phyloP scores from a whole-genome alignment of 2,113 vertebrate species.

The Istiophorus platypterus region DNA sequence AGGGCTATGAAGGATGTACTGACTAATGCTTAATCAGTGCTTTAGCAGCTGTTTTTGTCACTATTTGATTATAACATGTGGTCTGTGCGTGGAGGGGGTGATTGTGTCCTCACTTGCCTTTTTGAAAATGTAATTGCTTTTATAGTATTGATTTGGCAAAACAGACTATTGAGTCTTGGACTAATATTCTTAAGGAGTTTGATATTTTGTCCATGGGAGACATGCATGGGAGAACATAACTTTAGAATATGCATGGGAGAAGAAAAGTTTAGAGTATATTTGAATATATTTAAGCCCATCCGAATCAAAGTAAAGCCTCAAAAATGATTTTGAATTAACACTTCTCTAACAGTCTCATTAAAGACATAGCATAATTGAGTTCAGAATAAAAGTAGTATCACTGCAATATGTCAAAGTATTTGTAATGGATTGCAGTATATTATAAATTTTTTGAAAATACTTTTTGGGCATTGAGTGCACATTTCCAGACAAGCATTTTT shows the following conservation, averaged over 20 bases:
- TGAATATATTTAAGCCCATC: neutral
- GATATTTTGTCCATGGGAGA: constrained; percentile 15
- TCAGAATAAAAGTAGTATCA: neutral
- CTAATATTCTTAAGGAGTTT: neutral
- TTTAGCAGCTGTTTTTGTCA: constrained; percentile 67
- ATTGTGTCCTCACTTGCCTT: constrained; percentile 25
- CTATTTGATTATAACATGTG: constrained; percentile 52
- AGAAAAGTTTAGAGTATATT: neutral
- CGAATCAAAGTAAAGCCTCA: neutral
- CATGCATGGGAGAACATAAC: neutral
- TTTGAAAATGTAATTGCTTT: constrained; percentile 49
- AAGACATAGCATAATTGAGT: neutral
- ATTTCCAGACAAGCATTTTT: too few relatives aligned
- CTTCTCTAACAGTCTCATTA: neutral
- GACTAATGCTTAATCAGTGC: constrained; percentile 68
- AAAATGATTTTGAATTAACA: neutral
- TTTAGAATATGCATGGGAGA: neutral
- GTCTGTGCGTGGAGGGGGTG: neutral
- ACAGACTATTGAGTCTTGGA: constrained; percentile 7
- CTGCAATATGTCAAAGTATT: neutral
- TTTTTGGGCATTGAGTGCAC: neutral
- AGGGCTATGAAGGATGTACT: constrained; percentile 64
- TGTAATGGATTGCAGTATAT: neutral
- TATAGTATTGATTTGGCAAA: constrained; percentile 43
- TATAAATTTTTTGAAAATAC: too few relatives aligned